These are phyloP conservation scores for Andrena trimmerana DNA, from an alignment of 2,888 invertebrate species.

Conservation along the genomic window DNA sequence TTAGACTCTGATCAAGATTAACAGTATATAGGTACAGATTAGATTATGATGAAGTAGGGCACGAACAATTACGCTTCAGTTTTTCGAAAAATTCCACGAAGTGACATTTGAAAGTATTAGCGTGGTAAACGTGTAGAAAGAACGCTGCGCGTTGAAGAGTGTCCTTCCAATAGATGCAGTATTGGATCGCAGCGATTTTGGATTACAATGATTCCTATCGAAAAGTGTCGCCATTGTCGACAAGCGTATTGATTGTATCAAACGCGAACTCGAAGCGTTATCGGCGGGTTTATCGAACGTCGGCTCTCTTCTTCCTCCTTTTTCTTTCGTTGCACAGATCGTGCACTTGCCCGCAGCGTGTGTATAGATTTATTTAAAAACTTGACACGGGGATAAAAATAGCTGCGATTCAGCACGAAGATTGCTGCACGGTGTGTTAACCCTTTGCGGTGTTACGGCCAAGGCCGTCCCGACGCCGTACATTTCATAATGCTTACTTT, in stretches of 20 bases:
- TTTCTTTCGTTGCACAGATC: background rate
- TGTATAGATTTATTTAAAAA: conserved; percentile 19
- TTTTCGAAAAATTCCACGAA: no score
- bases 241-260: conserved; percentile 20
- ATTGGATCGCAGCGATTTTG: conserved; percentile 78
- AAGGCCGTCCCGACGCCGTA: conserved; percentile 10
- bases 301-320: conserved; percentile 8
- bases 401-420: background rate
- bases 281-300: conserved; percentile 26
- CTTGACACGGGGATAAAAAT: background rate
- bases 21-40: no score
- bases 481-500: conserved; percentile 33
- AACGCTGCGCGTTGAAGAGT: conserved; percentile 10
- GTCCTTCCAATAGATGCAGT: conserved; percentile 69
- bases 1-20: no score
- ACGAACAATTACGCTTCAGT: no score
- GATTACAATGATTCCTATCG: conserved; percentile 64
- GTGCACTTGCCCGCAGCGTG: background rate
- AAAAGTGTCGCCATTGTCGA: conserved; percentile 25
- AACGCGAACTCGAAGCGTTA: conserved; percentile 7
- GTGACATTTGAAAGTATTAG: no score
- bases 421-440: conserved; percentile 14
- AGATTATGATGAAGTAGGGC: no score
- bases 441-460: conserved; percentile 26
- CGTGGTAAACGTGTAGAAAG: no score